These are phyloP conservation scores for Rhynchotus rufescens DNA, from an alignment of 2,797 vertebrate genomes.

Conservation along the genomic window DNA sequence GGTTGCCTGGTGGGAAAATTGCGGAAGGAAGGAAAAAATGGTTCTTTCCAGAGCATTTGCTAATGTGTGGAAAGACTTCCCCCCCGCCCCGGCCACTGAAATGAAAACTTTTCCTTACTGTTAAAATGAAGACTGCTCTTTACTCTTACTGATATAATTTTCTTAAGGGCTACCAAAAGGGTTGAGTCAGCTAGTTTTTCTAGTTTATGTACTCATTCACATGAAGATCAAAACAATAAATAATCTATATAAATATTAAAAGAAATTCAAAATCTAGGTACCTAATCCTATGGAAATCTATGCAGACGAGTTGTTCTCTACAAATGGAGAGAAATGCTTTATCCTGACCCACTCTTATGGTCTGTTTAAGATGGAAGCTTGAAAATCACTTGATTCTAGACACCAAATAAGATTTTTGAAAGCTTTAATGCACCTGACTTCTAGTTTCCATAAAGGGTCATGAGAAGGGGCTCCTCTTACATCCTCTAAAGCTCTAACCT, in stretches of 20 bases:
- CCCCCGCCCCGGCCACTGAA: neutral
- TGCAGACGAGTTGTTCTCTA: neutral
- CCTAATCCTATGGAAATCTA: neutral
- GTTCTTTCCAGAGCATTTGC: neutral
- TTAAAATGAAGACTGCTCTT: neutral
- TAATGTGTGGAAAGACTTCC: neutral
- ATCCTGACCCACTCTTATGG: neutral
- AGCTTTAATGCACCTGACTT: neutral
- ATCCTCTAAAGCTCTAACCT: neutral
- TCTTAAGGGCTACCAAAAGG: neutral
- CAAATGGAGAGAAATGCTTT: neutral
- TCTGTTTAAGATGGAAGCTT: neutral
- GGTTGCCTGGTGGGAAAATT: conserved; percentile 1
- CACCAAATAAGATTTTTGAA: neutral
- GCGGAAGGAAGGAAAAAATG: neutral
- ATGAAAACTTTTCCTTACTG: neutral
- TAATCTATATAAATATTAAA: neutral
- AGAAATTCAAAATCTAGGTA: neutral
- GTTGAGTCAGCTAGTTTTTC: neutral
- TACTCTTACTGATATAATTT: neutral
- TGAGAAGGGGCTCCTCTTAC: neutral
- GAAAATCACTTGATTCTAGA: neutral
- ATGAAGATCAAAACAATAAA: neutral
- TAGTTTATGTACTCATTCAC: neutral
- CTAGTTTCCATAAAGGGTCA: neutral